Percentiles rank a stretch among this genome's conserved stretches.
Evolutionary conservation across 2,888 invertebrate species (phyloP).

Genomic region (Vanessa cardui): DNA sequence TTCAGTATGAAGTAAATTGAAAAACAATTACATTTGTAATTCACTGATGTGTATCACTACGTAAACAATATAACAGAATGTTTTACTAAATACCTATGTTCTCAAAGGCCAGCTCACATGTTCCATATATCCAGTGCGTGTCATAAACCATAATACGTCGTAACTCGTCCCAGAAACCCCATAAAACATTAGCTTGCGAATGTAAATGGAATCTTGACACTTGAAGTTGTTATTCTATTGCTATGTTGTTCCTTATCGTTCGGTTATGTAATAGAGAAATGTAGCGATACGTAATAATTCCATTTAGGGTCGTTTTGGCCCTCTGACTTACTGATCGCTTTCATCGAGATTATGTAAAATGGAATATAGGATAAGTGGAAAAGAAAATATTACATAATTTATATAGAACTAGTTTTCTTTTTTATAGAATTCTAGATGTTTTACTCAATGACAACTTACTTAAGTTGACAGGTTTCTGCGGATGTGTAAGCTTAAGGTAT

Average conservation of each 20-base stretch:
- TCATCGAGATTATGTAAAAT: slow-evolving; percentile 8
- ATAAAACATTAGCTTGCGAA: slow-evolving; percentile 34
- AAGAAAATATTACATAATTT: background rate
- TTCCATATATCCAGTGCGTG: background rate
- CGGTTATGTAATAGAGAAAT: slow-evolving; percentile 18
- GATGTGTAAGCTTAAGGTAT: background rate
- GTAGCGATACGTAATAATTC: slow-evolving; percentile 24
- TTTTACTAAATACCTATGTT: slow-evolving; percentile 1
- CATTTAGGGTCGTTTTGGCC: slow-evolving; percentile 16
- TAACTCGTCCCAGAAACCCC: slow-evolving; percentile 25
- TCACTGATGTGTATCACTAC: background rate
- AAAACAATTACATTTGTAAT: background rate
- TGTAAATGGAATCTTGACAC: slow-evolving; percentile 35
- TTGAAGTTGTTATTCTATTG: slow-evolving; percentile 24
- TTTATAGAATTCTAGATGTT: too few species aligned
- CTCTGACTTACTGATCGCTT: slow-evolving; percentile 18
- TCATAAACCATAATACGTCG: slow-evolving; percentile 31
- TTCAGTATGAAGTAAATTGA: background rate
- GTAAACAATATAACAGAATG: background rate
- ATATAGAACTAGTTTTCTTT: background rate
- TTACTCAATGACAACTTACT: background rate
- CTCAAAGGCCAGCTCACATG: background rate
- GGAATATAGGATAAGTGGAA: slow-evolving; percentile 4
- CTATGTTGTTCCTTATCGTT: slow-evolving; percentile 1
- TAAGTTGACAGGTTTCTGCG: background rate